Evolutionary conservation across 92 coral and sea anemone species (phyloP), one percentile per base, ranked within the genome.

Genomic region (Montipora capitata): DNA sequence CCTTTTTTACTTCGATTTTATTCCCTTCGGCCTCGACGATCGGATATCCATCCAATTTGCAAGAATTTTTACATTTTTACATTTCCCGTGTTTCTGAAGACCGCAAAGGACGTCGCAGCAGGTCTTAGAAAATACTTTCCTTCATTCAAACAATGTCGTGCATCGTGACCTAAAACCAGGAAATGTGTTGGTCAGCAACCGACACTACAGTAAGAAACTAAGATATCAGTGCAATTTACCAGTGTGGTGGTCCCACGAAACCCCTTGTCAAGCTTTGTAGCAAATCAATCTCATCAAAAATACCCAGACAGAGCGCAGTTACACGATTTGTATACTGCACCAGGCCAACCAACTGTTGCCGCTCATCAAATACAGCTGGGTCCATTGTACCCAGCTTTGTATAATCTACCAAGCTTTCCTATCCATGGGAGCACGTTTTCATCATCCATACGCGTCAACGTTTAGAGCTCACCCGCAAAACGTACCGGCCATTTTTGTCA

Each of bases 361-460:
- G 7, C 82, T 61, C 82, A 68, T 81, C 54, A 41, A 40, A 10
- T 14, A 51, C 77, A 68, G 52, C 52, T 48, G 3, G 52, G 52
- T 41, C 62, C 79, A 17, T 83, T 83, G 80, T 83, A 72, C 87
- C 87, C 87, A 83, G 77, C 72, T 83, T 43, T 72, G 80, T 72
- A 65, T 83, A 59, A 83, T 72, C 80, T 70, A 72, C 70, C 87
- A 13, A 27, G 35, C 35, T 27, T 27, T 27, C 35, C 35, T 27
- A 27, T 27, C 58, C 72, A 42, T 54, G 49, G 79, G 79, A 82
- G 59, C 67, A 13, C 48, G 82, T 77, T 77, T 77, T 58, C 64
- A 8, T 63, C 35, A 63, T 78, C 83, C 59, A 51, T 41, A 58
- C 51, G 43, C 86, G 66, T 27, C 75, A 66, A 67, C 77, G 4